Conservation (phyloP, 2,888 invertebrate species). For the Ligdia adustata region DNA sequence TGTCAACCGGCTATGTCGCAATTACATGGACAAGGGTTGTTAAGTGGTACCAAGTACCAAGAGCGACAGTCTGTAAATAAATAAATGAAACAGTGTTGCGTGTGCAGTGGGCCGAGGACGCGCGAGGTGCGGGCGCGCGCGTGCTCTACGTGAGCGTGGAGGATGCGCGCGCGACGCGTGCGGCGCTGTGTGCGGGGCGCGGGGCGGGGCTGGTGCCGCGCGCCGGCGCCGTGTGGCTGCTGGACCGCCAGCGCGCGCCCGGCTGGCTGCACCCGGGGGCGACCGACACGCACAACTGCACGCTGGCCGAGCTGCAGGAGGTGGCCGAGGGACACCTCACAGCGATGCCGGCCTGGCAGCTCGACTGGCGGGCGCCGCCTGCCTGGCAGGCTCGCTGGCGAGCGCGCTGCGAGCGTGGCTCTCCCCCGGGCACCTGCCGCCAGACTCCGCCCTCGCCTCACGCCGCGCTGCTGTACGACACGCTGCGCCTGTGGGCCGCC, state of each 20-base stretch:
- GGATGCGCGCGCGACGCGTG: constrained; percentile 87
- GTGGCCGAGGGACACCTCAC: constrained; percentile 54
- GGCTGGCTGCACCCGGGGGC: constrained; percentile 86
- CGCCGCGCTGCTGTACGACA: constrained; percentile 69
- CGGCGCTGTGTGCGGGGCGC: constrained; percentile 93
- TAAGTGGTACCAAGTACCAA: too few relatives aligned
- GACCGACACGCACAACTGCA: constrained; percentile 85
- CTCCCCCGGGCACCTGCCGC: constrained; percentile 16
- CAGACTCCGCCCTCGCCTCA: constrained; percentile 42
- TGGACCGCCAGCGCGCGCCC: constrained; percentile 88
- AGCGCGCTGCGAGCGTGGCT: constrained; percentile 18
- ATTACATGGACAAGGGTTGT: too few relatives aligned
- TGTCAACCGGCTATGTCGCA: too few relatives aligned
- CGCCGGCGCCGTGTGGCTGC: constrained; percentile 93
- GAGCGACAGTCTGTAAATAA: too few relatives aligned
- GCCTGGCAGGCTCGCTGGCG: constrained; percentile 46
- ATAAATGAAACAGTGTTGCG: not conserved
- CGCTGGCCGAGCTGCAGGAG: constrained; percentile 40
- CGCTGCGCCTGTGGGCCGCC: constrained; percentile 60
- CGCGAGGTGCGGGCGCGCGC: constrained; percentile 77
- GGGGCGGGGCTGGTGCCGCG: constrained; percentile 87
- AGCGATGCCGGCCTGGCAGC: constrained; percentile 56
- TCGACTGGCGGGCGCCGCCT: constrained; percentile 38
- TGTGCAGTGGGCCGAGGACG: constrained; percentile 60
- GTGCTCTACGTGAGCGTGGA: constrained; percentile 93